Base-by-base conservation (phyloP, 2,888 invertebrate genomes). In the Amphipyra tragopoginis region DNA sequence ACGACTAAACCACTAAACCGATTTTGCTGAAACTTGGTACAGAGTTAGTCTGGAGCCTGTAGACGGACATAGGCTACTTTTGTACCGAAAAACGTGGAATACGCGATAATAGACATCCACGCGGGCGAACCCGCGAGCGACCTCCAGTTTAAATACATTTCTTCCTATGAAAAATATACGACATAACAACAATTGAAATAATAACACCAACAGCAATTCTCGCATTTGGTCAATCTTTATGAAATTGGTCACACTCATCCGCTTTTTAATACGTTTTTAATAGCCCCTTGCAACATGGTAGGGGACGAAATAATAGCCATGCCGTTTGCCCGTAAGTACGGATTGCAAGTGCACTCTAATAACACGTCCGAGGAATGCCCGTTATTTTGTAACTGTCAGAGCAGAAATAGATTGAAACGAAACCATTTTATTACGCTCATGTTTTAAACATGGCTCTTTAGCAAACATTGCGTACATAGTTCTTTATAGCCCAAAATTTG, bases 301-400 rank as follows among this genome's bases (percentile, higher is more conserved):
- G 51, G 58, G 61, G 61, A 58, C 59, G 26, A 42, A 45, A 66
- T 77, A 75, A 71, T 77, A 65, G 71, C 63, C 49, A 11, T 29
- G 13, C 50, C 62, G 43, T 60, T 57, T 44, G 49, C 60, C 58
- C 42, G 60, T 74, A 75, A 70, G 58, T 56, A 71, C 69, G 68
- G 61, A 67, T 73, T 75, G 72, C 77, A 75, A 74, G 65, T 82
- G 82, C 81, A 83, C 44, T 70, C 51, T 86, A 86, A 87, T 86
- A 83, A 83, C 70, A 83, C 42, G 58, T 68, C 51, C 60, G 40
- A 65, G 75, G 80, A 81, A 82, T 78, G 79, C 51, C 75, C 70
- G 74, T 61, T 76, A 79, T 86, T 84, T 82, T 77, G 67, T 64
- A 73, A 66, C 78, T 67, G 69, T 51, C 65, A 66, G 44, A 6